phyloP scores from a whole-genome alignment of 2,888 invertebrate species.

The Meiosimyza platycephala region DNA sequence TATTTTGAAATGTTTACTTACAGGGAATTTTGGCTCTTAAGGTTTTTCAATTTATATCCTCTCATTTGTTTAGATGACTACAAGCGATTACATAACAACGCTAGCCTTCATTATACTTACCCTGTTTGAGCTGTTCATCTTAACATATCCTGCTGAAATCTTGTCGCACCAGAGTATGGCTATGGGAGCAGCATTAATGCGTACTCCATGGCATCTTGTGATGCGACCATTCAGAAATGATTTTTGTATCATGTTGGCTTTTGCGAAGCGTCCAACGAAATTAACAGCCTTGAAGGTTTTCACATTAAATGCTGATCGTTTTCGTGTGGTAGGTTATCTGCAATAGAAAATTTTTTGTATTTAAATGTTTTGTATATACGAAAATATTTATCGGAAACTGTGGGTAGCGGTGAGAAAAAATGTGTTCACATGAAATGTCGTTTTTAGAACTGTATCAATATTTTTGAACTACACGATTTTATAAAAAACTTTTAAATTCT shows the following conservation, averaged over 20 bases:
- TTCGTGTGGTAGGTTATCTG: constrained; percentile 35
- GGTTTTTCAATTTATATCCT: too few species aligned
- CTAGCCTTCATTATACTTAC: constrained; percentile 22
- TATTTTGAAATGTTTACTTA: too few species aligned
- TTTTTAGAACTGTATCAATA: too few species aligned
- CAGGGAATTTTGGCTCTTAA: too few species aligned
- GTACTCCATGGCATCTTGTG: constrained; percentile 44
- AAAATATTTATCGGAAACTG: too few species aligned
- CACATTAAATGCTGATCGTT: constrained; percentile 39
- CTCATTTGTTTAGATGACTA: too few species aligned
- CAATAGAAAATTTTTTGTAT: too few species aligned
- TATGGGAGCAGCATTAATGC: constrained; percentile 40
- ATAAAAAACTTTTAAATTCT: neutral
- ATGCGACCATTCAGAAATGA: constrained; percentile 41
- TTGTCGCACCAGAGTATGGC: constrained; percentile 33
- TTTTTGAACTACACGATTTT: too few species aligned
- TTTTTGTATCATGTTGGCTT: constrained; percentile 41
- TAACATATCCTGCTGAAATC: constrained; percentile 37
- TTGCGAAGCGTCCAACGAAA: constrained; percentile 36
- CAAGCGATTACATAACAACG: neutral
- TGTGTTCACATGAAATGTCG: too few species aligned
- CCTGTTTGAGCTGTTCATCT: constrained; percentile 30
- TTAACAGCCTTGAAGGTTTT: constrained; percentile 46
- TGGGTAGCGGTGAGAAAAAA: too few species aligned
- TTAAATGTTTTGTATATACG: too few species aligned